Percentiles rank a stretch among this genome's conserved stretches.
These are phyloP conservation scores for Neoarius graeffei DNA, from an alignment of 2,113 vertebrate species.

Conservation along the genomic window DNA sequence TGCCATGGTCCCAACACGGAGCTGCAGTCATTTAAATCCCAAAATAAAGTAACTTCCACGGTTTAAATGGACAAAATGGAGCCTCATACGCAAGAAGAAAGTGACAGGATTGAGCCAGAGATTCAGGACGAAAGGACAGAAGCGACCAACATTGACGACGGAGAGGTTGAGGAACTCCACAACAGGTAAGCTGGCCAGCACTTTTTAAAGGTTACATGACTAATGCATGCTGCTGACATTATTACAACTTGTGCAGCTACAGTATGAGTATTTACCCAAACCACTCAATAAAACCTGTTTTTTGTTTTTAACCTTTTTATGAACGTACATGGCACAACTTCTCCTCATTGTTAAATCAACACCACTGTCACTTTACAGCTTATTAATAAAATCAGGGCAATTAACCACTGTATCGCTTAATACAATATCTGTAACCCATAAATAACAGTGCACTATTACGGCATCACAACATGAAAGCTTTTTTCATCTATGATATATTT, in stretches of 20 bases:
- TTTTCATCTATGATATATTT: neutral
- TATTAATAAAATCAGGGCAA: neutral
- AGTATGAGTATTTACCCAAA: neutral
- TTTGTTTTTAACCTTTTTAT: neutral
- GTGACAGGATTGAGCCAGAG: conserved; percentile 67
- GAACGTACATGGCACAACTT: neutral
- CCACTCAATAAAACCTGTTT: neutral
- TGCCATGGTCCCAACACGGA: conserved; percentile 73
- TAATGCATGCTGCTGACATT: neutral
- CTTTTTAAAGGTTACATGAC: neutral
- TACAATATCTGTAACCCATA: neutral
- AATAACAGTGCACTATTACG: neutral
- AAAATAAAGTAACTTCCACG: conserved; percentile 20
- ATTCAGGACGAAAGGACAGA: conserved; percentile 68
- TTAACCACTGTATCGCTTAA: neutral
- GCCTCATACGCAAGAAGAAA: conserved; percentile 65
- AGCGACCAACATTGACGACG: conserved; percentile 61
- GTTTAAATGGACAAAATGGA: conserved; percentile 53
- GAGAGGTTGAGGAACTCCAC: conserved; percentile 77
- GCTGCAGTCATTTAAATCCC: conserved; percentile 54
- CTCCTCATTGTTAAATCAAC: neutral
- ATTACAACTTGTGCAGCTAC: no score
- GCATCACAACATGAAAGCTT: neutral
- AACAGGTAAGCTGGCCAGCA: conserved; percentile 74
- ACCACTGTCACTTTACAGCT: no score